Conservation (phyloP, 2,797 vertebrate genomes). For the Nasua narica region DNA sequence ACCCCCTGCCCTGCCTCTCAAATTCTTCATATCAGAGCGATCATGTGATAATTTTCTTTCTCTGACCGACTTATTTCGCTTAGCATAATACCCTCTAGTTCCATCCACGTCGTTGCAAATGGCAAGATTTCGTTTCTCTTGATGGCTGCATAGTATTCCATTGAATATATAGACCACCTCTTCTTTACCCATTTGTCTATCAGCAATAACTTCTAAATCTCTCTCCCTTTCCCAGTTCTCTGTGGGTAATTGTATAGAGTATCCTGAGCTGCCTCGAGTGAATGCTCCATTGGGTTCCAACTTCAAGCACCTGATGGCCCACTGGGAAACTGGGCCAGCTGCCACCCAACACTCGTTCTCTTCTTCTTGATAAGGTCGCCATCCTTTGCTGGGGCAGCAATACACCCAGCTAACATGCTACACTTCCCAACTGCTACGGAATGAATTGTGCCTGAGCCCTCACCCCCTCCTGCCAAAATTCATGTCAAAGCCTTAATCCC, state of each 20-base stretch:
- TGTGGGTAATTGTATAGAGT: not conserved
- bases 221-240: not conserved
- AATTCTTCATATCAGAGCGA: too few relatives aligned
- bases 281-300: not conserved
- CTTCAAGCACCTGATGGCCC: not conserved
- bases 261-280: not conserved
- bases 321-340: not conserved
- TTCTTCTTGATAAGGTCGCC: not conserved
- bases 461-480: not conserved
- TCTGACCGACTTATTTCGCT: too few relatives aligned
- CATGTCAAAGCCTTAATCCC: not conserved
- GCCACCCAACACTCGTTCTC: not conserved
- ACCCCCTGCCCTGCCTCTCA: too few relatives aligned
- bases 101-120: too few relatives aligned
- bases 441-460: not conserved
- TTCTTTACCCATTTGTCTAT: too few relatives aligned
- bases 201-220: not conserved
- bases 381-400: not conserved
- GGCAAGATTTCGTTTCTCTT: too few relatives aligned
- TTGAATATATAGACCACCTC: too few relatives aligned
- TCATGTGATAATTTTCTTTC: too few relatives aligned
- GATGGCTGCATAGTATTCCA: too few relatives aligned
- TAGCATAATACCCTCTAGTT: too few relatives aligned
- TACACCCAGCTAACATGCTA: not conserved
- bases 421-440: not conserved